phyloP scores from a whole-genome alignment of 1,140 invertebrate species.

The Trichonephila inaurata region DNA sequence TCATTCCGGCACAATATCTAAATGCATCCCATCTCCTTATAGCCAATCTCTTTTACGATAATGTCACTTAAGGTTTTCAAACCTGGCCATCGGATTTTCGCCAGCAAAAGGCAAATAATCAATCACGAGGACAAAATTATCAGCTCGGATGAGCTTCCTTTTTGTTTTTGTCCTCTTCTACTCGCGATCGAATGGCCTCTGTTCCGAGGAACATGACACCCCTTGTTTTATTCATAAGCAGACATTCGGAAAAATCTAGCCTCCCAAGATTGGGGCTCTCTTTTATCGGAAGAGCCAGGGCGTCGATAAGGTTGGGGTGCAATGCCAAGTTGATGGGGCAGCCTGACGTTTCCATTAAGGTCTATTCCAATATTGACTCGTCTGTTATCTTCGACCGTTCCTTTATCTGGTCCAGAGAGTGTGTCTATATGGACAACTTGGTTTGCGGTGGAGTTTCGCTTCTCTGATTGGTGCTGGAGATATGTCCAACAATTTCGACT shows the following conservation, averaged over 20 bases:
- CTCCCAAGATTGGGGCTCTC: conserved; percentile 46
- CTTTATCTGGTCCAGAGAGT: conserved; percentile 38
- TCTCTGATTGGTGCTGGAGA: conserved; percentile 13
- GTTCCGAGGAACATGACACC: conserved; percentile 38
- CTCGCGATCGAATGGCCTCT: neutral
- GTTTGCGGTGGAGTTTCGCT: conserved; percentile 37
- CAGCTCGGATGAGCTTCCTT: conserved; percentile 34
- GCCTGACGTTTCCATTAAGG: conserved; percentile 64
- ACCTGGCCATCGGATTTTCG: conserved; percentile 29
- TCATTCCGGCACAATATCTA: neutral
- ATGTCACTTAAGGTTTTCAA: conserved; percentile 15
- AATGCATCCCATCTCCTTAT: neutral
- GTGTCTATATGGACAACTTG: conserved; percentile 38
- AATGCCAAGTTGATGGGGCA: conserved; percentile 43
- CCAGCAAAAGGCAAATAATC: conserved; percentile 31
- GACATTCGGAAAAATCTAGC: conserved; percentile 51
- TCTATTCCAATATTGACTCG: conserved; percentile 63
- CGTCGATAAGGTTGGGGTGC: conserved; percentile 57
- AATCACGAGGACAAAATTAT: conserved; percentile 41
- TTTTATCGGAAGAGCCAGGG: conserved; percentile 41
- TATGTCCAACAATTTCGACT: conserved; percentile 34
- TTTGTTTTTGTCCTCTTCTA: conserved; percentile 14
- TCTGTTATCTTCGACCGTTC: conserved; percentile 49
- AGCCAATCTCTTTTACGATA: conserved; percentile 18
- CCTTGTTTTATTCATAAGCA: conserved; percentile 69